Evolutionary conservation across 2,888 invertebrate genomes (phyloP).

Genomic region (Eupithecia dodoneata): DNA sequence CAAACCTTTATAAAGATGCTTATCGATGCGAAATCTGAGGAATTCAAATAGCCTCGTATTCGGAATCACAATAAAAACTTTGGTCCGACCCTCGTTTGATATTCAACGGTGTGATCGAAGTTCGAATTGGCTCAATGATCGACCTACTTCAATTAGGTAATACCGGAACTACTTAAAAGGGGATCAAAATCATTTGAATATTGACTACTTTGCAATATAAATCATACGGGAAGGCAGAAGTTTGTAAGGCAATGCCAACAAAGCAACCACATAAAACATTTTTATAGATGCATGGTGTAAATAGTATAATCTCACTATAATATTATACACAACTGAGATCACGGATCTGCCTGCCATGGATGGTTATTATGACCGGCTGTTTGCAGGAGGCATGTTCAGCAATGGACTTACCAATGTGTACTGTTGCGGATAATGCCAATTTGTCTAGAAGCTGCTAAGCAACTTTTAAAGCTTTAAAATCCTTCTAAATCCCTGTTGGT

Average conservation of each 20-base stretch:
- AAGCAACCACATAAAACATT: too few relatives aligned
- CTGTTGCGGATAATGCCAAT: too few relatives aligned
- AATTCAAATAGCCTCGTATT: conserved; percentile 38
- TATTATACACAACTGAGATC: too few relatives aligned
- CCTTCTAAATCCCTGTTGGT: too few relatives aligned
- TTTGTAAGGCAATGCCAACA: too few relatives aligned
- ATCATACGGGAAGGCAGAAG: conserved; percentile 8
- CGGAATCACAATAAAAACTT: conserved; percentile 37
- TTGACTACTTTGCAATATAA: conserved; percentile 23
- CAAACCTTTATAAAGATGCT: conserved; percentile 39
- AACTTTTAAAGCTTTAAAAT: neutral
- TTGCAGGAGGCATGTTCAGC: neutral
- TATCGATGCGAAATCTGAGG: conserved; percentile 40
- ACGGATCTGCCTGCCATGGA: too few relatives aligned
- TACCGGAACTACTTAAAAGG: conserved; percentile 27
- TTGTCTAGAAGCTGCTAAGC: neutral
- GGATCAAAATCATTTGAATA: conserved; percentile 40
- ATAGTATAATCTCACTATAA: too few relatives aligned
- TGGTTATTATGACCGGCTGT: too few relatives aligned
- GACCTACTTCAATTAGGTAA: conserved; percentile 40
- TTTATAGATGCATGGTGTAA: too few relatives aligned
- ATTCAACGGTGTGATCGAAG: conserved; percentile 44
- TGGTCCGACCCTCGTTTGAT: conserved; percentile 40
- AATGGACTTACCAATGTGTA: too few relatives aligned
- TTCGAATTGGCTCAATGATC: conserved; percentile 45